Conservation (phyloP, 2,113 vertebrate genomes). For the Puffinus mauretanicus region DNA sequence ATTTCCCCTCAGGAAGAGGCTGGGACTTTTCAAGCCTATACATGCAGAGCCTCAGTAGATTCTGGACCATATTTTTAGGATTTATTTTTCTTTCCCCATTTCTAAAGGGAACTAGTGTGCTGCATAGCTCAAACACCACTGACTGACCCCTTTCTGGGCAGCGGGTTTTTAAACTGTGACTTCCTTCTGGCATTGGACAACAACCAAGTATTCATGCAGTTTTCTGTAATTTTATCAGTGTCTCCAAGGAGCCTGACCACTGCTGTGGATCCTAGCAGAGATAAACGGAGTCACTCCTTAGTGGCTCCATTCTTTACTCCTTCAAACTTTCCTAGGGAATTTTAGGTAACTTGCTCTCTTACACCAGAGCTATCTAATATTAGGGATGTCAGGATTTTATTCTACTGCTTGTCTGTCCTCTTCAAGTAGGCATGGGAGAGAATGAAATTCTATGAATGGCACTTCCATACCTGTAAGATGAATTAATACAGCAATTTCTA, state of each 20-base stretch:
- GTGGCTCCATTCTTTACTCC: background rate
- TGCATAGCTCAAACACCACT: background rate
- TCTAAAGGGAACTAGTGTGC: conserved; percentile 49
- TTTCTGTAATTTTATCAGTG: conserved; percentile 35
- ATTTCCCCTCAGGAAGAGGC: background rate
- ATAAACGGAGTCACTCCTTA: background rate
- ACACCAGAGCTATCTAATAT: background rate
- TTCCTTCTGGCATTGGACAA: conserved; percentile 47
- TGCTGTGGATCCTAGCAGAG: background rate
- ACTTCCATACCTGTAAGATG: background rate
- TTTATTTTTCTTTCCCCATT: conserved; percentile 51
- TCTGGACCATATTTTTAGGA: background rate
- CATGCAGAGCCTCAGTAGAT: background rate
- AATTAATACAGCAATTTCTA: background rate
- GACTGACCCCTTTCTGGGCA: conserved; percentile 36
- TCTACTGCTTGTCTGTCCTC: background rate
- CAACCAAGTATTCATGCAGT: conserved; percentile 39
- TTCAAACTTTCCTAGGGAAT: background rate
- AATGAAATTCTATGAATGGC: background rate
- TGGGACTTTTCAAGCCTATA: background rate
- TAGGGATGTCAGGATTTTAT: background rate
- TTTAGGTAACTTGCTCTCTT: background rate
- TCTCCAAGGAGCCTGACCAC: conserved; percentile 9
- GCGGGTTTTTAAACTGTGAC: background rate
- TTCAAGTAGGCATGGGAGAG: background rate